Conservation (phyloP, 2,113 vertebrate genomes). For the Dolichotis patagonum region DNA sequence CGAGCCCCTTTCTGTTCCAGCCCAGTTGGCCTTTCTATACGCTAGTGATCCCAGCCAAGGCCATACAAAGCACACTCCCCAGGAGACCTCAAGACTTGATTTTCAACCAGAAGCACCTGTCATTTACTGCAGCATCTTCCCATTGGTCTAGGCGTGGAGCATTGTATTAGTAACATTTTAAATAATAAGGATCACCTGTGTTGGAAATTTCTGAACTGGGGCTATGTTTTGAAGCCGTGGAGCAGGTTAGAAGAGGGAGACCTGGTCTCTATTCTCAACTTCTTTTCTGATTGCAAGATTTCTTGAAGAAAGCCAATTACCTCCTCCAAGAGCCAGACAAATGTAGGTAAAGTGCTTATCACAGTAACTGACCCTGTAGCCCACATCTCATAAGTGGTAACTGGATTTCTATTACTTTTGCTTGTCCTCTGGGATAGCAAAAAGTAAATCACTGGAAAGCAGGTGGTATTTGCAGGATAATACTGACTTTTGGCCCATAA, state of each 20-base stretch:
- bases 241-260: not conserved
- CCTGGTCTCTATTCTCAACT: not conserved
- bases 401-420: not conserved
- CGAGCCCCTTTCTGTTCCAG: not conserved
- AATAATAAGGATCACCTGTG: not conserved
- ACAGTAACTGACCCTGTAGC: not conserved
- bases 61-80: rapidly evolving
- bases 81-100: not conserved
- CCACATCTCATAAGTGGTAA: not conserved
- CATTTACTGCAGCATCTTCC: not conserved
- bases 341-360: rapidly evolving
- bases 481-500: not conserved
- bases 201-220: not conserved
- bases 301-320: not conserved
- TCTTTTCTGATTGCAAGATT: not conserved
- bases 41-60: not conserved
- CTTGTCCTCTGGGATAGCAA: not conserved
- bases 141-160: rapidly evolving
- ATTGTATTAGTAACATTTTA: not conserved
- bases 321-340: not conserved
- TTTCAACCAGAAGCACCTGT: not conserved
- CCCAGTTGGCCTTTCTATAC: not conserved
- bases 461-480: not conserved
- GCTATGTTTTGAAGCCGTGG: not conserved
- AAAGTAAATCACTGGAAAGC: not conserved